Evolutionary conservation across 1,140 invertebrate genomes (phyloP), one percentile per base, ranked within the genome.

Genomic region (Copidosoma floridanum): DNA sequence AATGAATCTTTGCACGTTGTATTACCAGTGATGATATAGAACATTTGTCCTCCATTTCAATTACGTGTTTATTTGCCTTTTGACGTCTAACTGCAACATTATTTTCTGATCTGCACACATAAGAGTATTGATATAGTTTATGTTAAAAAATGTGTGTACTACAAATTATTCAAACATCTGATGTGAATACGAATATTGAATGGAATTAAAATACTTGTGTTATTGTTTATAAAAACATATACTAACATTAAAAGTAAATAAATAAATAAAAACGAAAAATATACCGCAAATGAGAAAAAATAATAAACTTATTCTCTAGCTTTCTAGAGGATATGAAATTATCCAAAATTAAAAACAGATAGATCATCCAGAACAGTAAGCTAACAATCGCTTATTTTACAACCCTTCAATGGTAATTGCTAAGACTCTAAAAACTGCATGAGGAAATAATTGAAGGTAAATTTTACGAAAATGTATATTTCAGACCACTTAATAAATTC

Each of bases 21-120:
- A n/a, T 51, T 18, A 21, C 35, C 18, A 2, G 52, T 16, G 12
- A 47, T 32, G 14, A 4, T 23, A 47, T 54, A 32, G 4, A 40
- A 38, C 32, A 40, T 48, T 40, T 43, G n/a, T 46, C 43, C 21
- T 60, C 58, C 58, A 61, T 61, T 46, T 29, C 24, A 16, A 14
- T 35, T 61, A 40, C 5, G 10, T 24, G 16, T 52, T 14, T 21
- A 48, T 50, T 3, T 48, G 4, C 10, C 11, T 23, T 47, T 16
- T 24, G 2, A 2, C 24, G 8, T 43, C 8, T 27, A 40, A 14
- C 38, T 14, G 6, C 10, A 38, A 1, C 20, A 24, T 37, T 23
- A 14, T 38, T 10, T 29, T 6, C 11, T 23, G 2, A 24, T 52
- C 12, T 38, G 12, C 6, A 32, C 29, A 6, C n/a, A 50, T 18